Evolutionary conservation across 30 jellyfish, hydroid and myxozoan species (phyloP).

Genomic region (Aurelia aurita complex sp. Pacific): DNA sequence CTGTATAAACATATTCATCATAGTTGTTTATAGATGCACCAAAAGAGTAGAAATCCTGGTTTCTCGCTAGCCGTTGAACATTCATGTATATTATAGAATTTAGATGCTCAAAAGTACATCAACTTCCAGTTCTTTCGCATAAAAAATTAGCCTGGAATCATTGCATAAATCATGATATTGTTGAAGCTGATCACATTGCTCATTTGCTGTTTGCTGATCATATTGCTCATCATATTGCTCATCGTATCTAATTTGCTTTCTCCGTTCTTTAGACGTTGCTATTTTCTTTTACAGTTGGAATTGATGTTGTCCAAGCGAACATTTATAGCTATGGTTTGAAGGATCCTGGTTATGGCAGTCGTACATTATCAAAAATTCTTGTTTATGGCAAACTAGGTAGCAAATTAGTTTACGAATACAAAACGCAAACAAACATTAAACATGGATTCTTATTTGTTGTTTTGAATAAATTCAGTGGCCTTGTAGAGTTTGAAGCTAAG

Average conservation of each 20-base stretch:
- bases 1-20: too few relatives aligned
- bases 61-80: too few relatives aligned
- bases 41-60: too few relatives aligned
- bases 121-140: too few relatives aligned
- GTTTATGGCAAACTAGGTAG: not conserved
- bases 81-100: too few relatives aligned
- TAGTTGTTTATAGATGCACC: too few relatives aligned
- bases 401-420: not conserved
- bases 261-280: not conserved
- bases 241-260: not conserved
- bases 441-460: slow-evolving; percentile 11
- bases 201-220: too few relatives aligned
- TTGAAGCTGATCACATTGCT: too few relatives aligned
- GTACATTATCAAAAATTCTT: not conserved
- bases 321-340: slow-evolving; percentile 2
- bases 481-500: slow-evolving; percentile 26
- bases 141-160: too few relatives aligned
- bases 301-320: not conserved
- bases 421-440: not conserved
- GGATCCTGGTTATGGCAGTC: not conserved
- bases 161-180: too few relatives aligned
- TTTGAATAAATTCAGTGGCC: slow-evolving; percentile 7
- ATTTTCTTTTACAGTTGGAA: not conserved
- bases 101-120: too few relatives aligned
- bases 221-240: too few relatives aligned